Evolutionary conservation across 2,797 vertebrate species (phyloP).

Genomic region (Lateolabrax maculatus): DNA sequence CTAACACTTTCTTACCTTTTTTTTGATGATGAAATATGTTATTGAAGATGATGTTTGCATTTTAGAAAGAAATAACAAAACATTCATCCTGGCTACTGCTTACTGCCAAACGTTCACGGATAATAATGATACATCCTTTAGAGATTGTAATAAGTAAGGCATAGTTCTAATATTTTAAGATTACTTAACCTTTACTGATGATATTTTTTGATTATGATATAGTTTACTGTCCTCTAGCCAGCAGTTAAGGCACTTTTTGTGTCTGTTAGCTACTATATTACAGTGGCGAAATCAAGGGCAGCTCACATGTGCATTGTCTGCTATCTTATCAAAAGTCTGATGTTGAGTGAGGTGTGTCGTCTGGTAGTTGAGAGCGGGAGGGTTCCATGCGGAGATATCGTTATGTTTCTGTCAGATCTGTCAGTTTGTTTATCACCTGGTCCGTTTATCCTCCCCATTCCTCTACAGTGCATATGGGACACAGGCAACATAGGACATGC

Average conservation of each 20-base stretch:
- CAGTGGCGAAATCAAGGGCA: conserved; percentile 16
- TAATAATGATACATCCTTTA: not conserved
- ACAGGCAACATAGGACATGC: conserved; percentile 16
- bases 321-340: conserved; percentile 61
- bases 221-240: not conserved
- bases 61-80: conserved; percentile 38
- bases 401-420: conserved; percentile 22
- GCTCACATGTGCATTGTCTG: conserved; percentile 44
- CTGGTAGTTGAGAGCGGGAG: conserved; percentile 39
- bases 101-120: conserved; percentile 15
- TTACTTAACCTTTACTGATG: not conserved
- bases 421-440: conserved; percentile 51
- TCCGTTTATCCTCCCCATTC: conserved; percentile 37
- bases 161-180: not conserved
- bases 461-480: conserved; percentile 26
- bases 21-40: not conserved
- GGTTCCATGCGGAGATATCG: conserved; percentile 20
- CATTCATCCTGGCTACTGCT: conserved; percentile 26
- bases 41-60: not conserved
- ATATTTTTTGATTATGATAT: not conserved
- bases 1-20: not conserved
- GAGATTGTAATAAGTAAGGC: not conserved
- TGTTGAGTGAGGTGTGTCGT: conserved; percentile 52
- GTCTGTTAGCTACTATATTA: not conserved
- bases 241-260: not conserved